Percentiles rank a stretch among this genome's conserved stretches.
phyloP scores from a whole-genome alignment of 2,113 vertebrate species.

The Ceuthmochares aereus region DNA sequence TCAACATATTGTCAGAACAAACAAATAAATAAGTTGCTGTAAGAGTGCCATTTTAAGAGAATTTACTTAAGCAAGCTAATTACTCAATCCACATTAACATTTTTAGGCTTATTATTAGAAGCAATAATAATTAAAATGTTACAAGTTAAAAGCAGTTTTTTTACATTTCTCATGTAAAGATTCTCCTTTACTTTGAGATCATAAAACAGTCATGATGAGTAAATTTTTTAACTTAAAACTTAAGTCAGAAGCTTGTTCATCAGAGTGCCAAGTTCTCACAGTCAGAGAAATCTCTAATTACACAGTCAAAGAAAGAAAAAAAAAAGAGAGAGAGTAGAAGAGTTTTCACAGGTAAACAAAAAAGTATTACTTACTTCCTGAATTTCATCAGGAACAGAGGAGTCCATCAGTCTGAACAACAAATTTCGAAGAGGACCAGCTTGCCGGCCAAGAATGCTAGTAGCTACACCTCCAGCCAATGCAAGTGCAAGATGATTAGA shows the following conservation, averaged over 20 bases:
- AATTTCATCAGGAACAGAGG: conserved; percentile 97
- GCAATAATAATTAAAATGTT: not conserved
- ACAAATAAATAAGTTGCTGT: not conserved
- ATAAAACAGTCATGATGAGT: not conserved
- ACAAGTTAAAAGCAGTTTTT: not conserved
- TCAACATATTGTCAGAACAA: not conserved
- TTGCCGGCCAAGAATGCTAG: conserved; percentile 94
- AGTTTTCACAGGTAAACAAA: not conserved
- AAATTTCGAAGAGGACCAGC: conserved; percentile 94
- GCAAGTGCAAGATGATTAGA: conserved; percentile 98
- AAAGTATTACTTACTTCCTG: conserved; percentile 85
- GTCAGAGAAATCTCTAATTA: not conserved
- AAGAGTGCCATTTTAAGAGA: not conserved
- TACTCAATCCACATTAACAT: not conserved
- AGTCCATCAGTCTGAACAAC: conserved; percentile 96
- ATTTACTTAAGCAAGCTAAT: not conserved
- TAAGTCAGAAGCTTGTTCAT: not conserved
- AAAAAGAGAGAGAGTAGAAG: too few relatives aligned
- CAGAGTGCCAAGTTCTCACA: not conserved
- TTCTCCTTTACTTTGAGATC: not conserved
- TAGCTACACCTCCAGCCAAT: conserved; percentile 94
- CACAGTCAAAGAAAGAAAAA: not conserved
- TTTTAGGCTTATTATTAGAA: not conserved
- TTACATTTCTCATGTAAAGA: not conserved
- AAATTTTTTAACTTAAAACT: not conserved